A percentile compares a stretch with the other conserved stretches of the same genome.
phyloP scores from a whole-genome alignment of 53 echinoderm and acorn worm species.

The Echinarachnius parma region DNA sequence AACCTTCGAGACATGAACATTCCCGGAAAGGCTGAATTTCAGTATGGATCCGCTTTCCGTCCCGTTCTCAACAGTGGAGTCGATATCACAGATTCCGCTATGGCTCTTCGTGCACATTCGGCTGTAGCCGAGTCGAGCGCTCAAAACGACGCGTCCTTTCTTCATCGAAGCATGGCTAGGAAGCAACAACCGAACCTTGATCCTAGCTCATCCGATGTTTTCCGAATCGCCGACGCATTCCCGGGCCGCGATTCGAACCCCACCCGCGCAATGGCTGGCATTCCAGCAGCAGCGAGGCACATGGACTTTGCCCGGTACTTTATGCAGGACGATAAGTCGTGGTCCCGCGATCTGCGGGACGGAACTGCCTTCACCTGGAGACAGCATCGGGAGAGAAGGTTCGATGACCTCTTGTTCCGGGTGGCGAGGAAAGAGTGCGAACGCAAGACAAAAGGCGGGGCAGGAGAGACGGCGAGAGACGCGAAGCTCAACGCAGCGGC shows the following conservation, averaged over 20 bases:
- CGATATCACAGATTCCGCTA: constrained; percentile 6
- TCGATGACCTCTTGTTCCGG: constrained; percentile 33
- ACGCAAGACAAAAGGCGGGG: constrained; percentile 14
- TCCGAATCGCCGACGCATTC: constrained; percentile 21
- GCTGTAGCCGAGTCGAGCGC: background rate
- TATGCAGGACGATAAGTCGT: constrained; percentile 19
- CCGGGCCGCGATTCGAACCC: constrained; percentile 21
- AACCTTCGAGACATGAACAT: constrained; percentile 27
- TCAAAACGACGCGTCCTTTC: constrained; percentile 2
- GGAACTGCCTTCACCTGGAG: constrained; percentile 21
- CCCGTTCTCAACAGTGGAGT: constrained; percentile 22
- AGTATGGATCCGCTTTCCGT: constrained; percentile 38
- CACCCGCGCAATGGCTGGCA: background rate
- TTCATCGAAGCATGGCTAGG: constrained; percentile 13
- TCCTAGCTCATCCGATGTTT: constrained; percentile 21
- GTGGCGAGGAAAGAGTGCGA: constrained; percentile 40
- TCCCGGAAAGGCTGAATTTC: constrained; percentile 22
- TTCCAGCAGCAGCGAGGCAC: constrained; percentile 2
- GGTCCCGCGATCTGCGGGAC: constrained; percentile 26
- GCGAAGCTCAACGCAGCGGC: background rate
- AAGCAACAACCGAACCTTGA: constrained; percentile 10
- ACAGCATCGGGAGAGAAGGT: constrained; percentile 32
- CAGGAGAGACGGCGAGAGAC: constrained; percentile 15
- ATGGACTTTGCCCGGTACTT: constrained; percentile 29
- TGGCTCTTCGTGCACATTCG: constrained; percentile 18